Base-by-base conservation (phyloP, 2,888 invertebrate genomes). In the Heliconius cydno region DNA sequence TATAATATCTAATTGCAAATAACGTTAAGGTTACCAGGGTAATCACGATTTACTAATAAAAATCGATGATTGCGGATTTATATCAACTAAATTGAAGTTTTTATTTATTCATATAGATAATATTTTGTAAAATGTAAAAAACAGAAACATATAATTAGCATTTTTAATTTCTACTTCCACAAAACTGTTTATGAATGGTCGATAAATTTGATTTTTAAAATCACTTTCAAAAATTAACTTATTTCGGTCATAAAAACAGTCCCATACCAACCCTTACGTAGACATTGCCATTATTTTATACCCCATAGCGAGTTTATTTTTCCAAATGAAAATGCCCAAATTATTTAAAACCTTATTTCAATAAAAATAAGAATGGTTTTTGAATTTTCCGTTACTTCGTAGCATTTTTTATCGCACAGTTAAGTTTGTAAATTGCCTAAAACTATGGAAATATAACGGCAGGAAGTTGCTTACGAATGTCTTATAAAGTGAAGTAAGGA, bases 401-500 rank as follows among this genome's bases (percentile, higher is more conserved):
- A 76, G 28, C n/a, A 71, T 28, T 34, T 22, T 71, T 68, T 68
- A 34, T 41, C 38, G 73, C 34, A 75, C 74, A 80, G 72, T 78
- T 79, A 80, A 79, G 76, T 81, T 83, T 78, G 72, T 79, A 74
- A 77, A 66, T 76, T 76, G 65, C 83, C 84, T 85, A 85, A 88
- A 89, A 89, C 88, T 92, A 93, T 94, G 93, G 91, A 91, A 93
- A 93, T 93, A 92, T 91, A 90, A 92, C 89, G 88, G 90, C 90
- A 88, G 90, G 91, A 92, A 92, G 90, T 91, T 80, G 94, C 91
- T 89, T 94, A 92, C 90, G 91, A 93, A 94, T 94, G 92, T 92
- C 91, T 93, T 92, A 90, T 86, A 91, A 89, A 91, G 79, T 60
- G 73, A 73, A 38, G 76, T 71, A 71, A 74, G 74, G 73, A 78